These are phyloP conservation scores for Pseudomyrmex sp. DNA, from an alignment of 1,140 invertebrate genomes.

Conservation along the genomic window DNA sequence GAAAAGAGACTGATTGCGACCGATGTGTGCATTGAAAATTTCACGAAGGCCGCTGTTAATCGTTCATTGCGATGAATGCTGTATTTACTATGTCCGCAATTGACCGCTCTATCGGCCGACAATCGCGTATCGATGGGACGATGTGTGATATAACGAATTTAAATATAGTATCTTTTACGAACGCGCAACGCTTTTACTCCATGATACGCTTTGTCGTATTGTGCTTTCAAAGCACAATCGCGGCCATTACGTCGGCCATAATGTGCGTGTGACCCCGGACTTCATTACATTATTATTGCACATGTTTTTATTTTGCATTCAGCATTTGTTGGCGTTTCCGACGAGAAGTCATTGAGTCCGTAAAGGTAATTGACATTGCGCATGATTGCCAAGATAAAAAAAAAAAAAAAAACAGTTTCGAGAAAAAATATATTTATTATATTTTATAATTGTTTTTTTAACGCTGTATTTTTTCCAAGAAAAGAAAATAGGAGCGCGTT, in stretches of 20 bases:
- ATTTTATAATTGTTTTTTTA: conserved; percentile 6
- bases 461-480: neutral
- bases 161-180: conserved; percentile 11
- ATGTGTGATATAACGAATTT: conserved; percentile 22
- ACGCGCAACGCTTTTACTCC: conserved; percentile 14
- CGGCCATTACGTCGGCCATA: conserved; percentile 3
- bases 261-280: neutral
- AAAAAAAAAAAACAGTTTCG: neutral
- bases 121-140: conserved; percentile 34
- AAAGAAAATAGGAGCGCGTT: neutral
- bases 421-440: conserved; percentile 6
- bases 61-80: conserved; percentile 9
- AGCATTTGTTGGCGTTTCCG: conserved; percentile 8
- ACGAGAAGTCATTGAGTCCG: neutral
- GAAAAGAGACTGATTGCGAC: conserved; percentile 10
- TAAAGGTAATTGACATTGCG: conserved; percentile 2
- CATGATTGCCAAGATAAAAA: neutral
- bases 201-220: neutral
- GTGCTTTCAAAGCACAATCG: neutral
- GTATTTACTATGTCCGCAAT: conserved; percentile 22
- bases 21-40: conserved; percentile 17
- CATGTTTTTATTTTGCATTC: neutral
- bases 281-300: conserved; percentile 11
- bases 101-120: conserved; percentile 15
- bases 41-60: conserved; percentile 9